Conservation (phyloP, 2,888 invertebrate species). For the Odontocerum albicorne region DNA sequence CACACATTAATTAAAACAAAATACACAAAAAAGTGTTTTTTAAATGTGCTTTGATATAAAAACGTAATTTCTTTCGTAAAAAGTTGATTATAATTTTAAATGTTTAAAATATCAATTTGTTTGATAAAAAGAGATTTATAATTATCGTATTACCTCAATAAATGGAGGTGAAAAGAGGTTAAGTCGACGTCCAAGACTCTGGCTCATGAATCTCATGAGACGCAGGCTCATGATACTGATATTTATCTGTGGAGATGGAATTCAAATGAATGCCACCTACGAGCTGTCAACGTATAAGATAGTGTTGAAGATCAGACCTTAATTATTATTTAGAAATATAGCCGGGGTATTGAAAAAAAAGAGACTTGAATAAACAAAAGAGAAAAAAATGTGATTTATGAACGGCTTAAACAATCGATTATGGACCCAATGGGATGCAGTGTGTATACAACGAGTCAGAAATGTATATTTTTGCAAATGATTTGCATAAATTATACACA, state of each 20-base stretch:
- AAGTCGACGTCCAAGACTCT: no score
- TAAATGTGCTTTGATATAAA: no score
- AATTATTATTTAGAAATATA: slow-evolving; percentile 31
- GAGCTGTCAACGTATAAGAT: slow-evolving; percentile 34
- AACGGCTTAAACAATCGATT: slow-evolving; percentile 18
- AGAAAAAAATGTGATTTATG: slow-evolving; percentile 22
- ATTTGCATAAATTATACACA: slow-evolving; percentile 16
- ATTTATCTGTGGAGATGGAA: slow-evolving; percentile 27
- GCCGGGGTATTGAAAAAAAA: slow-evolving; percentile 15
- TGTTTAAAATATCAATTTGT: no score
- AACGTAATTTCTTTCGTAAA: no score
- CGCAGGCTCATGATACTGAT: not conserved
- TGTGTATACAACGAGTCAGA: not conserved
- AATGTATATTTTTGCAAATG: slow-evolving; percentile 11
- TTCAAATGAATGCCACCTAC: slow-evolving; percentile 35
- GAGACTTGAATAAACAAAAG: slow-evolving; percentile 24
- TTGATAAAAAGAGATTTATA: no score
- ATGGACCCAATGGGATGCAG: not conserved
- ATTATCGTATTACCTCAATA: no score
- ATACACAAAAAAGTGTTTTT: no score
- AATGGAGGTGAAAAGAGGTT: no score
- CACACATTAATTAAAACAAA: no score
- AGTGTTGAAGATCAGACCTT: slow-evolving; percentile 33
- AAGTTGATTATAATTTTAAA: no score
- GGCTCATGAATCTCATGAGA: no score